Base-by-base conservation (phyloP, 2,113 vertebrate species). In the Penelope pileata region DNA sequence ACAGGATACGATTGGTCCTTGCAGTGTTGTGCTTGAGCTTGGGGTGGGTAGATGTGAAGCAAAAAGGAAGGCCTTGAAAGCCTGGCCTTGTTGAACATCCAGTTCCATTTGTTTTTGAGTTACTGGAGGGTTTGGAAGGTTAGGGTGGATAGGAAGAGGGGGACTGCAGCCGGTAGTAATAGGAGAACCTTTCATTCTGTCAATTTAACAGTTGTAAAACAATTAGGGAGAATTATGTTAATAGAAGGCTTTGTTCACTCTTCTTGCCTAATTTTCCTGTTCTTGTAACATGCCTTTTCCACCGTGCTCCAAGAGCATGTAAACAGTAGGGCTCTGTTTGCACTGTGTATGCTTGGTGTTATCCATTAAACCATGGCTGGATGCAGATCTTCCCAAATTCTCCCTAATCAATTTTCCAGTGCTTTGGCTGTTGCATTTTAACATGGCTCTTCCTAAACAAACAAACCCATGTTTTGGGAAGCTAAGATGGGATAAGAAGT, bases 221-320 rank as follows among this genome's bases (percentile, higher is more conserved):
- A 96, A 96, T 97, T 96, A 95, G 80, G 62, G 73, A 60, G 86
- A 95, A 96, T 96, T 95, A 93, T 90, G 94, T 93, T 94, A 96
- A 95, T 91, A 90, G 60, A 42, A 82, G 91, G 64, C 62, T 95
- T 94, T 96, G 77, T 96, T 96, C 90, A 73, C 86, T 90, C 88
- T 94, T 93, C 85, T 93, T 88, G 79, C 76, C 69, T 58, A 64
- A 11, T 93, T 83, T 88, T 84, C 17, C 6, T 34, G 66, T 86
- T 53, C 47, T 80, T 67, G 34, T 85, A 59, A 42, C 3, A 5
- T 68, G 72, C 60, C 54, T 94, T 94, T 94, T 56, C 50, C 91
- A 75, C 59, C 59, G 22, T 83, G 85, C 76, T 94, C 34, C 0
- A 8, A 53, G 80, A 81, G 73, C 56, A 27, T 1, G 0, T 76